phyloP scores from a whole-genome alignment of 2,113 vertebrate genomes.

The Oryzias celebensis region DNA sequence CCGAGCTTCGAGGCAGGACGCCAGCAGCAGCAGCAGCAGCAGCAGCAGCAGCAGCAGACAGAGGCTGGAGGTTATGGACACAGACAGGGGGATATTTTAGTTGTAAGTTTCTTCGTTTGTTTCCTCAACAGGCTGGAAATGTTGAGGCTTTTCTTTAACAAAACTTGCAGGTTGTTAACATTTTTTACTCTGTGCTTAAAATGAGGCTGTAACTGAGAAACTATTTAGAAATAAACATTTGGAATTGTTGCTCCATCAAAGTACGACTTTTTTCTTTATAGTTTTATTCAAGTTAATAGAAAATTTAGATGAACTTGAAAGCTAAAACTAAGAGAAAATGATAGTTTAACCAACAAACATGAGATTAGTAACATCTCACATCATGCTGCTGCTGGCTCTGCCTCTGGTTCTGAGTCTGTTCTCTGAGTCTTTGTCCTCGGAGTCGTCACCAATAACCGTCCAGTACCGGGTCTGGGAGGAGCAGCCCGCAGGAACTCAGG shows the following conservation, averaged over 20 bases:
- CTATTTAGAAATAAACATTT: neutral
- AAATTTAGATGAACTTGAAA: neutral
- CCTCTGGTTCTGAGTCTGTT: constrained; percentile 57
- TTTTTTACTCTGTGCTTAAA: neutral
- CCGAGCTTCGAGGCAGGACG: constrained; percentile 42
- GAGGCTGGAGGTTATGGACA: neutral
- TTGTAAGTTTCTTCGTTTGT: constrained; percentile 20
- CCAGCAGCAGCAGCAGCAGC: constrained; percentile 32
- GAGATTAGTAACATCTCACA: constrained; percentile 14
- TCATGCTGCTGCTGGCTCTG: constrained; percentile 67
- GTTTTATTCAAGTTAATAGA: neutral
- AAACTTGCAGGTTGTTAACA: constrained; percentile 2
- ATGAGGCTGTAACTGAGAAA: neutral
- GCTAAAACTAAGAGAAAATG: constrained; percentile 19
- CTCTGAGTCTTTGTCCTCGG: constrained; percentile 26
- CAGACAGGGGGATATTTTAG: constrained; percentile 24
- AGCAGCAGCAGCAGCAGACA: constrained; percentile 45
- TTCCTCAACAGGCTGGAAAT: constrained; percentile 8
- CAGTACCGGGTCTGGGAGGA: constrained; percentile 87
- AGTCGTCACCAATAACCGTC: constrained; percentile 57
- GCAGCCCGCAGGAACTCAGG: constrained; percentile 79
- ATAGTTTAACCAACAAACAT: constrained; percentile 23
- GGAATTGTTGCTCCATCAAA: neutral
- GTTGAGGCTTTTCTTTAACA: neutral
- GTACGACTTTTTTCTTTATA: neutral